Evolutionary conservation across 2,113 vertebrate genomes (phyloP), one percentile per base, ranked within the genome.

Genomic region (Marmota flaviventris): DNA sequence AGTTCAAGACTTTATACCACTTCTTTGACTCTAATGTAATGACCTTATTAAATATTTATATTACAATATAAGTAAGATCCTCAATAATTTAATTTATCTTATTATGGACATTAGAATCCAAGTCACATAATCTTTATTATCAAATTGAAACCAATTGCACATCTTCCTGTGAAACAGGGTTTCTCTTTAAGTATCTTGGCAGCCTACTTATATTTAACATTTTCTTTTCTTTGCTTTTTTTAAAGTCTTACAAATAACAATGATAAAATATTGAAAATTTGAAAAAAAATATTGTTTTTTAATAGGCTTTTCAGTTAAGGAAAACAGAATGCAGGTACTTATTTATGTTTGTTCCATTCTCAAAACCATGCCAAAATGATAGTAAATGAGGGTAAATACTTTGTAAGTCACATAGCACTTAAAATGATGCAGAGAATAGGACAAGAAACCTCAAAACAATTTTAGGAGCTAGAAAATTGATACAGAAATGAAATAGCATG

Each of bases 81-180:
- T 89, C 48, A 73, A 67, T 17, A 42, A 85, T 56, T 91, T 65
- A 89, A 61, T 89, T 69, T 82, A 53, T 75, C 56, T 89, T 76
- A 84, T 13, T 69, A n/a, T 51, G 1, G 3, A 6, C 5, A 83
- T 32, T 92, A 16, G 7, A 86, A 70, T 3, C 34, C 18, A 73
- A 77, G 16, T 63, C 24, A 85, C 17, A 25, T 63, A 82, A 86
- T 72, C 3, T 24, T 93, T 5, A 85, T 5, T 24, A 48, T 89
- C 27, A 77, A 53, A 53, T 53, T 61, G 7, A 85, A 72, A 93
- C 79, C 13, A 79, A 7, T 45, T 51, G 9, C 8, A 20, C 3
- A 4, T 75, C 24, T 91, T 93, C 18, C 9, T 93, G 34, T 75
- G 58, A 65, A 76, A n/a, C 12, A 84, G 17, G 5, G 1, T 75